Base-by-base conservation (phyloP, 2,113 vertebrate genomes). In the Tragelaphus buxtoni region DNA sequence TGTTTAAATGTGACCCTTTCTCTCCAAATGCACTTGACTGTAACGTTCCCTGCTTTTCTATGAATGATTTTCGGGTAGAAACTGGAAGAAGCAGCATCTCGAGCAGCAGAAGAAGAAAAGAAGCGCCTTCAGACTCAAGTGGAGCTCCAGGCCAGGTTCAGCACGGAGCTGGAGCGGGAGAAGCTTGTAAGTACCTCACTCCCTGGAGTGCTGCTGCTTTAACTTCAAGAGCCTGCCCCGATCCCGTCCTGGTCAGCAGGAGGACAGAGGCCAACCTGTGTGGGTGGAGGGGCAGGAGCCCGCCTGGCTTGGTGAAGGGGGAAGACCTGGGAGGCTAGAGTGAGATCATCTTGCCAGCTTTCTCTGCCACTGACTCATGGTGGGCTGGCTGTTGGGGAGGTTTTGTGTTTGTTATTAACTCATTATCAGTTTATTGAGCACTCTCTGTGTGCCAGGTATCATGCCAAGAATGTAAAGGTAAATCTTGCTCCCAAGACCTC, bases 121-220 rank as follows among this genome's bases (percentile, higher is more conserved):
- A 99, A 98, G 88, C 99, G 99, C 17, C 99, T 99, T 83, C 99
- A 99, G 98, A 99, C 99, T 53, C 99, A 99, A 89, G 98, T 98
- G 4, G 99, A 99, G n/a, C 98, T 99, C 4, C 99, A 99, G 97
- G 99, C 99, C 97, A 99, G 99, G 42, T 99, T 99, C 99, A 99
- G 97, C 97, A 96, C 98, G 30, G 99, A 99, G 97, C 99, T 99
- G 98, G 99, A 99, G 98, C 99, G 99, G 94, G 99, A 99, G 97
- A 99, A 99, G 98, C 99, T 99, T 98, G 99, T 99, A 97, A 98
- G 98, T 89, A 4, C 42, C n/a, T 0, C 4, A 0, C 2, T 17
- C 14, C 72, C 45, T 26, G 45, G 30, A 56, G 11, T 35, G 3
- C 87, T 13, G 7, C 28, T 4, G 30, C 18, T 0, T 28, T n/a